phyloP scores from a whole-genome alignment of 1,140 invertebrate species.

The Antheraea mylitta region DNA sequence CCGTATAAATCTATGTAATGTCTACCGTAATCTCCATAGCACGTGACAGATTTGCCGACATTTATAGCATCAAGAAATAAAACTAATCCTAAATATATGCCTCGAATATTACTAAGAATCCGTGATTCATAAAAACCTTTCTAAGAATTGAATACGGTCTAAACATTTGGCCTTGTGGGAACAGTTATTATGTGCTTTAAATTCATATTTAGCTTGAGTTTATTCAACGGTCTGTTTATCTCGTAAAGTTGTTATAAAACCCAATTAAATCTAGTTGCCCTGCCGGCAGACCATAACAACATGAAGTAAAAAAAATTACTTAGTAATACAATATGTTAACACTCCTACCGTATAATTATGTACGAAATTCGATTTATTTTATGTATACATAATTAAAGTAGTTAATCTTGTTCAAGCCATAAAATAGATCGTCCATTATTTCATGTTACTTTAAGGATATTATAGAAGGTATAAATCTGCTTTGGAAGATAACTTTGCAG shows the following conservation, averaged over 20 bases:
- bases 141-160: neutral
- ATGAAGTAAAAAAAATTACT: neutral
- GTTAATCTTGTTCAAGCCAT: too few relatives aligned
- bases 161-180: neutral
- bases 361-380: neutral
- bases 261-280: slow-evolving; percentile 31
- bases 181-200: slow-evolving; percentile 2
- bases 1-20: too few relatives aligned
- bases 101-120: neutral
- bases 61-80: neutral
- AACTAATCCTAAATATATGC: neutral
- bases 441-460: too few relatives aligned
- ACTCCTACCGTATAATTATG: neutral
- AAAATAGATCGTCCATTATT: too few relatives aligned
- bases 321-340: neutral
- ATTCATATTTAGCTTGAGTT: slow-evolving; percentile 16
- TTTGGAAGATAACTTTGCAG: too few relatives aligned
- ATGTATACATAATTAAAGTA: neutral
- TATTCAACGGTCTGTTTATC: slow-evolving; percentile 29
- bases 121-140: slow-evolving; percentile 1
- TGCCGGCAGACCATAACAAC: slow-evolving; percentile 19
- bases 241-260: slow-evolving; percentile 25
- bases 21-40: neutral
- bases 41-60: neutral
- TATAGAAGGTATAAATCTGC: too few relatives aligned